Evolutionary conservation across 1,140 invertebrate species (phyloP).

Genomic region (Drosophila jambulina): DNA sequence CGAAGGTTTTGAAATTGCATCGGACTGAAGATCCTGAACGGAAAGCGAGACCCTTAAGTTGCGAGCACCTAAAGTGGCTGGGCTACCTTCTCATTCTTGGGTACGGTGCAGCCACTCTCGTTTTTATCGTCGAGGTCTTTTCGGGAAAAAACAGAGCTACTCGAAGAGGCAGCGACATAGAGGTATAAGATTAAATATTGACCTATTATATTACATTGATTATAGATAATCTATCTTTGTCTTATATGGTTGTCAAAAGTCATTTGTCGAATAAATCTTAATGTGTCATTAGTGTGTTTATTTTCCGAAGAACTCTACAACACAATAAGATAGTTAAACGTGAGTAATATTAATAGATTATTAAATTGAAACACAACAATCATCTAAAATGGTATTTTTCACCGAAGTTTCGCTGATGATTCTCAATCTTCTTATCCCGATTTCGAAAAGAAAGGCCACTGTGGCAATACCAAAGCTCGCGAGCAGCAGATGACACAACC

Average conservation of each 20-base stretch:
- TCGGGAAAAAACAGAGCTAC: not conserved
- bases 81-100: not conserved
- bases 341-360: too few relatives aligned
- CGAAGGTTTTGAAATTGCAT: not conserved
- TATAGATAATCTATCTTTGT: not conserved
- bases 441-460: too few relatives aligned
- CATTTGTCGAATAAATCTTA: not conserved
- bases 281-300: too few relatives aligned
- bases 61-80: not conserved
- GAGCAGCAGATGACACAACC: conserved; percentile 18
- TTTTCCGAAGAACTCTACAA: too few relatives aligned
- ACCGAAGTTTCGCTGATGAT: too few relatives aligned
- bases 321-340: too few relatives aligned
- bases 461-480: too few relatives aligned
- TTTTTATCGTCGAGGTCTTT: not conserved
- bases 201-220: not conserved
- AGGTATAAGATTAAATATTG: not conserved
- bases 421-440: too few relatives aligned
- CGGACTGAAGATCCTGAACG: not conserved
- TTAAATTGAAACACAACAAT: too few relatives aligned
- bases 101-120: not conserved
- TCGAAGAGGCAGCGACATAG: not conserved
- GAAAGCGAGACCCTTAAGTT: not conserved
- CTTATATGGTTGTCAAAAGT: not conserved
- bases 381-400: too few relatives aligned